These are phyloP conservation scores for Steinernema khuongi DNA, from an alignment of 1,140 invertebrate species.

Conservation along the genomic window DNA sequence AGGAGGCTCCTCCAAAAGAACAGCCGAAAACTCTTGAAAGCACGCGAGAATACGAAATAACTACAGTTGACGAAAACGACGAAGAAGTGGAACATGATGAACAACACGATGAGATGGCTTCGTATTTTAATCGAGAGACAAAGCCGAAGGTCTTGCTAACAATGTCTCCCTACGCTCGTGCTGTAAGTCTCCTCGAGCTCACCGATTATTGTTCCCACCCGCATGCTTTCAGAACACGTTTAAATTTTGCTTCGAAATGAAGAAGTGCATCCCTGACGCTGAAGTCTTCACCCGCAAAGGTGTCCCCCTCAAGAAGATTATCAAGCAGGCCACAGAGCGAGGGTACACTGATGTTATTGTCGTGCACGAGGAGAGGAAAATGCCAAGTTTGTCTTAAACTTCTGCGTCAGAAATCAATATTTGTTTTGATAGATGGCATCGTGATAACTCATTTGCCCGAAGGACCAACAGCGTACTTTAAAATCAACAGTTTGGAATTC, in stretches of 20 bases:
- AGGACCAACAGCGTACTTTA: conserved; percentile 85
- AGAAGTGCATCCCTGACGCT: conserved; percentile 83
- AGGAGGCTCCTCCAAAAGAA: conserved; percentile 65
- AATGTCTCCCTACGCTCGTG: conserved; percentile 80
- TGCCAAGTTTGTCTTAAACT: conserved; percentile 67
- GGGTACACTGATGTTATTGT: conserved; percentile 84
- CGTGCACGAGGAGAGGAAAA: conserved; percentile 83
- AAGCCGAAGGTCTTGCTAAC: conserved; percentile 91
- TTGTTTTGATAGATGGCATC: conserved; percentile 69
- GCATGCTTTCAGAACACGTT: conserved; percentile 70
- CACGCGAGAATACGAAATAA: conserved; percentile 82
- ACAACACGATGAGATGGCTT: conserved; percentile 77
- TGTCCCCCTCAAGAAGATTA: conserved; percentile 85
- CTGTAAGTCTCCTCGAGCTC: conserved; percentile 62
- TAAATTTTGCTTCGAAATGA: conserved; percentile 83
- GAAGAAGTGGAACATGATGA: conserved; percentile 68
- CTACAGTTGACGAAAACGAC: conserved; percentile 73
- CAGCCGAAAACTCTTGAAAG: conserved; percentile 86
- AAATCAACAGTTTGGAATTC: conserved; percentile 63
- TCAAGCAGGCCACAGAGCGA: conserved; percentile 71
- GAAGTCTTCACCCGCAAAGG: conserved; percentile 72
- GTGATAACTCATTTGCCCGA: conserved; percentile 85
- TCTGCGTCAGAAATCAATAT: neutral
- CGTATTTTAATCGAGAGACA: conserved; percentile 77
- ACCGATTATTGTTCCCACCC: conserved; percentile 23